A percentile compares a stretch with the other conserved stretches of the same genome.
Conservation (phyloP, 2,797 vertebrate species). For the Molothrus ater region DNA sequence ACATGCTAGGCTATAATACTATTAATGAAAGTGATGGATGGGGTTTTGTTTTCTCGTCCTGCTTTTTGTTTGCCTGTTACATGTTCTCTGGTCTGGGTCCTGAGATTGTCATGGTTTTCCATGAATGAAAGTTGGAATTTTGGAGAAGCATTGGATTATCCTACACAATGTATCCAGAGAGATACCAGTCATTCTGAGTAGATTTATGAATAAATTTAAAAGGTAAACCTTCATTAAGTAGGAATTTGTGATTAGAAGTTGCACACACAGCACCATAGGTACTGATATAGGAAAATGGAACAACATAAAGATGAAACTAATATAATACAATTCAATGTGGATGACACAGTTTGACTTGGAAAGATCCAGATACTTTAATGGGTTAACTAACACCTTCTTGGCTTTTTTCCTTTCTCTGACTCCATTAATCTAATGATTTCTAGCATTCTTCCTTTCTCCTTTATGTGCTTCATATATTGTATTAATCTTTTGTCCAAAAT, state of each 20-base stretch:
- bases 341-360: not conserved
- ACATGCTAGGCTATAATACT: not conserved
- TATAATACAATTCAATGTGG: not conserved
- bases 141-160: not conserved
- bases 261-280: not conserved
- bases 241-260: not conserved
- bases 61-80: not conserved
- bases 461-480: not conserved
- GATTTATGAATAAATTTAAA: not conserved
- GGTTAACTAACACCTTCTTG: not conserved
- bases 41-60: not conserved
- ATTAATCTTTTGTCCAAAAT: not conserved
- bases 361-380: not conserved
- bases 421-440: not conserved
- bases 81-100: not conserved
- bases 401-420: not conserved
- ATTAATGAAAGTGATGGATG: not conserved
- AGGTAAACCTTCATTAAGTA: not conserved
- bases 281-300: not conserved
- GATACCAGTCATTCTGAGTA: not conserved
- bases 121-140: not conserved
- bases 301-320: not conserved
- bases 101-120: not conserved
- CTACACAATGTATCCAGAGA: not conserved
- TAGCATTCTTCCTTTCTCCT: not conserved